Percentiles rank a stretch among this genome's conserved stretches.
Conservation (phyloP, 1,140 invertebrate genomes). For the Meloidogyne chitwoodi region DNA sequence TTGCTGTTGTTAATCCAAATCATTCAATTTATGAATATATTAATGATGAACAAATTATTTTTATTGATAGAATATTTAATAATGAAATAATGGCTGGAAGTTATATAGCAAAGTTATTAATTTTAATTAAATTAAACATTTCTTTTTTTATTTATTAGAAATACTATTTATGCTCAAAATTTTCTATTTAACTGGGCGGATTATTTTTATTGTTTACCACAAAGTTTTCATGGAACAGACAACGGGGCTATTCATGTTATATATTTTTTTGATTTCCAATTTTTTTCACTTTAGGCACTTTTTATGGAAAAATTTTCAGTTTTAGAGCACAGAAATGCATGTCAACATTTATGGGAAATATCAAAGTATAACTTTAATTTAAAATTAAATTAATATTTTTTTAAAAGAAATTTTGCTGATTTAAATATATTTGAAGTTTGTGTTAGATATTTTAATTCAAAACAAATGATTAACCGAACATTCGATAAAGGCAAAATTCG, state of each 20-base stretch:
- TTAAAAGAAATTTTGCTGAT: slow-evolving; percentile 26
- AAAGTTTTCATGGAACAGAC: slow-evolving; percentile 40
- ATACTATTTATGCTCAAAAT: slow-evolving; percentile 21
- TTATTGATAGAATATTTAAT: slow-evolving; percentile 40
- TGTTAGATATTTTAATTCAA: slow-evolving; percentile 8
- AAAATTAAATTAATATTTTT: neutral
- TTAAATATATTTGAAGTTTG: slow-evolving; percentile 25
- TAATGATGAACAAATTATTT: slow-evolving; percentile 19
- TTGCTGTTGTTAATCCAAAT: slow-evolving; percentile 45
- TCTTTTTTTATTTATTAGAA: slow-evolving; percentile 5
- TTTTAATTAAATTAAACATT: no score
- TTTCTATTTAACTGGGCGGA: slow-evolving; percentile 30
- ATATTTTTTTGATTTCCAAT: neutral
- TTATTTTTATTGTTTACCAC: slow-evolving; percentile 25
- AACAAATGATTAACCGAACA: neutral
- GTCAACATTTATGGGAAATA: slow-evolving; percentile 3
- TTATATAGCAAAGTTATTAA: slow-evolving; percentile 29
- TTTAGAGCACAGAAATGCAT: neutral
- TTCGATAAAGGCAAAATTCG: neutral
- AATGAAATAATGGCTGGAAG: slow-evolving; percentile 40
- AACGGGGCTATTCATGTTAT: slow-evolving; percentile 40
- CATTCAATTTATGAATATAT: slow-evolving; percentile 40
- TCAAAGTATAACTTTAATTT: neutral
- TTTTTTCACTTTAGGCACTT: neutral
- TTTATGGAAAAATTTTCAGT: neutral